These are phyloP conservation scores for Rhodophaea formosa DNA, from an alignment of 2,888 invertebrate species.

Conservation along the genomic window DNA sequence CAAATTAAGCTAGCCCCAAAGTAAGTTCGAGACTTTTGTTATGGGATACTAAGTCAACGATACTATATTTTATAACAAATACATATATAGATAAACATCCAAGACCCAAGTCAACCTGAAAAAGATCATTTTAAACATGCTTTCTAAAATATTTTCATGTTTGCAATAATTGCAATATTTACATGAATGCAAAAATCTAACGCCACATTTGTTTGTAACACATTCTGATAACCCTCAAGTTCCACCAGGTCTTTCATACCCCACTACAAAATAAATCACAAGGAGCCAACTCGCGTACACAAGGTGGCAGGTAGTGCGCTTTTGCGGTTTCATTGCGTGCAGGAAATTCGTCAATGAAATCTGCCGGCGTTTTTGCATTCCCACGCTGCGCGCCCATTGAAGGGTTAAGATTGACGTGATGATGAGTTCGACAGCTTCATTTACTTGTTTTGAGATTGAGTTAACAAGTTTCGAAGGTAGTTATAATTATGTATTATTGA, in stretches of 20 bases:
- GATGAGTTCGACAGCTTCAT: slow-evolving; percentile 22
- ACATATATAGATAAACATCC: no score
- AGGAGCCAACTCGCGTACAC: slow-evolving; percentile 33
- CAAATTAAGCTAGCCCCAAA: no score
- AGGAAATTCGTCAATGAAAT: slow-evolving; percentile 74
- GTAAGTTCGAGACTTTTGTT: no score
- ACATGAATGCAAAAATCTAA: neutral
- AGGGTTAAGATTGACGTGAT: slow-evolving; percentile 51
- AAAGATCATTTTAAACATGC: no score
- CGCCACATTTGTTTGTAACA: neutral
- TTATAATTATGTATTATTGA: neutral
- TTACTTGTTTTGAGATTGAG: slow-evolving; percentile 19
- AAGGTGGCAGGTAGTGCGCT: slow-evolving; percentile 63
- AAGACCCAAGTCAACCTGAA: no score
- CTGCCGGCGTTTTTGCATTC: slow-evolving; percentile 67
- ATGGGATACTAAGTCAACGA: no score
- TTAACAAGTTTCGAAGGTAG: slow-evolving; percentile 5
- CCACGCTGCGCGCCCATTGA: slow-evolving; percentile 55
- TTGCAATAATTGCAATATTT: no score
- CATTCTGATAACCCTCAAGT: slow-evolving; percentile 54
- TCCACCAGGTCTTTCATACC: slow-evolving; percentile 30
- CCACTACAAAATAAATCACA: slow-evolving; percentile 38
- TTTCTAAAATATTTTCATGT: no score
- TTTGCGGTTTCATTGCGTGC: slow-evolving; percentile 75
- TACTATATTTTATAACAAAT: no score